Percentiles rank a stretch among this genome's conserved stretches.
phyloP scores from a whole-genome alignment of 2,888 invertebrate species.

The Alviniconcha strummeri region DNA sequence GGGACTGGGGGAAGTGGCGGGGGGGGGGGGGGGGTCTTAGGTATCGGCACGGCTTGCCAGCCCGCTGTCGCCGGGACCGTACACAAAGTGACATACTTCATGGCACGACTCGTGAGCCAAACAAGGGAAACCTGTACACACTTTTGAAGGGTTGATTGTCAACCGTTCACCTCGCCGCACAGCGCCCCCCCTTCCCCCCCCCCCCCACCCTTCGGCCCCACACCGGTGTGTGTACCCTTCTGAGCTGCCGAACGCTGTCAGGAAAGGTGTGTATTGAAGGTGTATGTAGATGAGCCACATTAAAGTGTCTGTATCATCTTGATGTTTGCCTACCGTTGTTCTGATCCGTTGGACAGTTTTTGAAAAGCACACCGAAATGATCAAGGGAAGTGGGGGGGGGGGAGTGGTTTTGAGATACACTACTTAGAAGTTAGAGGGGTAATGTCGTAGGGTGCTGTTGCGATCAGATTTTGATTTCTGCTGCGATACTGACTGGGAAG shows the following conservation, averaged over 20 bases:
- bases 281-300: no score
- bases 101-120: slow-evolving; percentile 13
- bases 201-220: neutral
- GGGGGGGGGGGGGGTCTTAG: neutral
- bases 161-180: neutral
- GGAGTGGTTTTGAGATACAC: neutral
- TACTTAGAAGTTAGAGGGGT: no score
- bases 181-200: neutral
- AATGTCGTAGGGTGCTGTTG: no score
- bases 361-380: no score
- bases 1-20: neutral
- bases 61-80: neutral
- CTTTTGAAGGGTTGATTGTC: slow-evolving; percentile 17
- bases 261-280: neutral
- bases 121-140: slow-evolving; percentile 20
- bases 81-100: slow-evolving; percentile 25
- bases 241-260: neutral
- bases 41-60: slow-evolving; percentile 10
- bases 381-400: neutral
- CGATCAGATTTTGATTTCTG: no score
- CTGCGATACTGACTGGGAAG: no score
- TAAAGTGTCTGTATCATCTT: neutral
- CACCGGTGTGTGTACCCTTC: neutral
- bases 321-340: neutral
- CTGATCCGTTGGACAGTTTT: no score